Evolutionary conservation across 2,113 vertebrate species (phyloP).

Genomic region (Hylia prasina): DNA sequence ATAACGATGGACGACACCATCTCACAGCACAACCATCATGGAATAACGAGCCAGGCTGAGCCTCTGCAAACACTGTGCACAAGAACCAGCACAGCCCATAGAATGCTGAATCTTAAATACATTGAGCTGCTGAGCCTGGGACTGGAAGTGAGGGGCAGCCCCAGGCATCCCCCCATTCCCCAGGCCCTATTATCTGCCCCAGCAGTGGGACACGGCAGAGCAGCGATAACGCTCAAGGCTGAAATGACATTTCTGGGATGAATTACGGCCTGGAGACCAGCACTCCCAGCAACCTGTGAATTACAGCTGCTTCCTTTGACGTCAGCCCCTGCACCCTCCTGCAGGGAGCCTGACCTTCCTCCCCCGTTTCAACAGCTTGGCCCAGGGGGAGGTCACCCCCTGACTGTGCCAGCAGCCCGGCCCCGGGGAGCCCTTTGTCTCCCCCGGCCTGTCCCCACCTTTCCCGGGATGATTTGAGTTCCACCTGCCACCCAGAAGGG

Average conservation of each 20-base stretch:
- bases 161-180: not conserved
- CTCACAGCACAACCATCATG: too few relatives aligned
- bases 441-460: not conserved
- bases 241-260: slow-evolving; percentile 54
- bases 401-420: rapidly evolving
- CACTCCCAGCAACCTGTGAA: not conserved
- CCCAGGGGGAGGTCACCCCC: not conserved
- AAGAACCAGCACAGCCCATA: rapidly evolving
- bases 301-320: slow-evolving; percentile 66
- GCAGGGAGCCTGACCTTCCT: slow-evolving; percentile 46
- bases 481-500: rapidly evolving
- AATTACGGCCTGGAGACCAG: slow-evolving; percentile 23
- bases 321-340: slow-evolving; percentile 43
- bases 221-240: slow-evolving; percentile 64
- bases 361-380: not conserved
- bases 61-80: not conserved
- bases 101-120: rapidly evolving
- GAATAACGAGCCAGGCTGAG: not conserved
- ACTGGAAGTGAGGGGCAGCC: not conserved
- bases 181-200: not conserved
- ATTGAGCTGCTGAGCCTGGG: not conserved
- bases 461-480: not conserved
- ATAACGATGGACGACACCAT: rapidly evolving
- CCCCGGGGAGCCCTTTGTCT: not conserved
- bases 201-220: not conserved